Percentiles rank a stretch among this genome's conserved stretches.
These are phyloP conservation scores for Gymnorhina tibicen DNA, from an alignment of 2,113 vertebrate species.

Conservation along the genomic window DNA sequence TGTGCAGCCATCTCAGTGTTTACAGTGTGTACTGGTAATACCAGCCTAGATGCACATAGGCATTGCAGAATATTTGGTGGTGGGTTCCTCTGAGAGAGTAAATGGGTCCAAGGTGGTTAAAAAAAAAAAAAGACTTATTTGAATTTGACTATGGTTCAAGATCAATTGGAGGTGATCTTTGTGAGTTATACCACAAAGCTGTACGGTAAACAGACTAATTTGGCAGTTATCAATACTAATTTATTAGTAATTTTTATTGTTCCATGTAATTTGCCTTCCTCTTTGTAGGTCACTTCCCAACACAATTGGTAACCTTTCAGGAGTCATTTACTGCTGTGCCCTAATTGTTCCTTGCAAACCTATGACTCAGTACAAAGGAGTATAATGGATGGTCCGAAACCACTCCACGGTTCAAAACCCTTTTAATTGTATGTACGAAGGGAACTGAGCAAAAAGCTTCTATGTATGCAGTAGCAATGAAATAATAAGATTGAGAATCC, in stretches of 20 bases:
- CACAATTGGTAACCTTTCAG: background rate
- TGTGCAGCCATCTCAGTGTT: background rate
- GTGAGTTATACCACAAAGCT: background rate
- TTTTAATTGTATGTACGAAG: background rate
- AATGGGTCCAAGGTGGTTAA: background rate
- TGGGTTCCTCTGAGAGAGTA: background rate
- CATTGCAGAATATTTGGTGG: background rate
- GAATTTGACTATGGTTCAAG: background rate
- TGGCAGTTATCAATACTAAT: background rate
- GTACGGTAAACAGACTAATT: background rate
- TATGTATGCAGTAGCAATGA: rapidly evolving
- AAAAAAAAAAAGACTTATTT: rapidly evolving
- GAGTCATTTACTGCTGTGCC: background rate
- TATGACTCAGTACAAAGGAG: background rate
- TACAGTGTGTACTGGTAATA: background rate
- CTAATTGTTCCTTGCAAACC: background rate
- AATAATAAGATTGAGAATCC: background rate
- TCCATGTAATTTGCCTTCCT: background rate
- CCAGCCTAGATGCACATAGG: background rate
- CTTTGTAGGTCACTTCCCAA: background rate
- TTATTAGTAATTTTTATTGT: background rate
- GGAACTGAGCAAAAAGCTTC: background rate
- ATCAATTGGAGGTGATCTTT: background rate
- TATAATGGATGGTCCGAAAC: background rate
- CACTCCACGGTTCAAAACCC: background rate